Evolutionary conservation across 2,113 vertebrate species (phyloP).

Genomic region (Nesoenas mayeri): DNA sequence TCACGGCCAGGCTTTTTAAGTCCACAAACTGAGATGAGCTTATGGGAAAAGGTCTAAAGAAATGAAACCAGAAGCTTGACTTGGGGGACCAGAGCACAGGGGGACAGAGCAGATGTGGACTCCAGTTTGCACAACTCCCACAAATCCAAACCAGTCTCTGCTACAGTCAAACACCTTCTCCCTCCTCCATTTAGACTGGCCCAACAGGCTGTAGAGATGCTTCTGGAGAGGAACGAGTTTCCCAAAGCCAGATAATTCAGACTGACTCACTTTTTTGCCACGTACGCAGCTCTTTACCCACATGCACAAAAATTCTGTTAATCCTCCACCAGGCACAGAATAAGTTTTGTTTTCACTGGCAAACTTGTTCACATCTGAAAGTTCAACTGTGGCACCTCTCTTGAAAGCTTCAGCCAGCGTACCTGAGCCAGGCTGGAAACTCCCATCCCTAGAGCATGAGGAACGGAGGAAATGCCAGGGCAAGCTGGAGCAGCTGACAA

Average conservation of each 20-base stretch:
- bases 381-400: neutral
- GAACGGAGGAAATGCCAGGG: constrained; percentile 31
- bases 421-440: constrained; percentile 48
- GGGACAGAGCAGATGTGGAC: neutral
- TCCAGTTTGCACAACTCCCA: neutral
- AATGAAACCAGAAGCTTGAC: neutral
- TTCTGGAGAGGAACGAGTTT: neutral
- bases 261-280: neutral
- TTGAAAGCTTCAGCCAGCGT: neutral
- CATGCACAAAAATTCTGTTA: neutral
- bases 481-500: constrained; percentile 14
- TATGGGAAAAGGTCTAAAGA: neutral
- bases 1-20: neutral
- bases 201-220: neutral
- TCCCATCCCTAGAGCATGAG: neutral
- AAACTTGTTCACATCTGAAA: neutral
- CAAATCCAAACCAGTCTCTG: neutral
- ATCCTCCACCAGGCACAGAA: neutral
- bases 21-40: neutral
- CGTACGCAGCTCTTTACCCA: neutral
- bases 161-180: neutral
- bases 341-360: neutral
- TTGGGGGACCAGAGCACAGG: neutral
- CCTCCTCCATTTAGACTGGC: neutral
- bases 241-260: neutral